Conservation (phyloP, 2,113 vertebrate species). For the Corythoichthys haematopterus region DNA sequence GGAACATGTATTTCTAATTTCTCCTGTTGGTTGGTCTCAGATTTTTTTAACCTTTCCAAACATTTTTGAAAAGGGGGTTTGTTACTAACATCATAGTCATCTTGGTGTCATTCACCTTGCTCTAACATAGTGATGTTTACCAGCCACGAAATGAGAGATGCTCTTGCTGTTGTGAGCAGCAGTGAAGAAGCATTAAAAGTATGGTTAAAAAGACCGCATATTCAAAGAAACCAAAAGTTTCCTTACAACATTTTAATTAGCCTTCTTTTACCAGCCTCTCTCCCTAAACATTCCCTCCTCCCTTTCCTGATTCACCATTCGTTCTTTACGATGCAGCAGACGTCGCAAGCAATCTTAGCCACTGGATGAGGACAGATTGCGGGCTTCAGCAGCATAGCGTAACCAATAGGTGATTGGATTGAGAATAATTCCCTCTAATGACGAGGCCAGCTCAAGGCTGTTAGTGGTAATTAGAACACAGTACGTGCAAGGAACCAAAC, state of each 20-base stretch:
- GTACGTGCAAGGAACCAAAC: conserved; percentile 46
- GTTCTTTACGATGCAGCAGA: conserved; percentile 52
- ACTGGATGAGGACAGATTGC: conserved; percentile 57
- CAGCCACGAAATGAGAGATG: background rate
- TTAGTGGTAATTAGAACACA: conserved; percentile 70
- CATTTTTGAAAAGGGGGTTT: background rate
- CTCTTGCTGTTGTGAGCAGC: too few relatives aligned
- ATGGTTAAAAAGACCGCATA: background rate
- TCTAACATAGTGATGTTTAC: background rate
- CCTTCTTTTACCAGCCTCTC: background rate
- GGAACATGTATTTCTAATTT: background rate
- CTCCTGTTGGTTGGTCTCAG: background rate
- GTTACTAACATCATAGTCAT: background rate
- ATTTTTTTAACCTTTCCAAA: background rate
- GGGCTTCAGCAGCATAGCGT: conserved; percentile 48
- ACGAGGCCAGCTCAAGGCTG: conserved; percentile 66
- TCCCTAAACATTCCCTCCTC: background rate
- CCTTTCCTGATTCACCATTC: conserved; percentile 5
- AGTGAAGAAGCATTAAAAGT: background rate
- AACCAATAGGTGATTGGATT: conserved; percentile 66
- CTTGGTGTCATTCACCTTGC: too few relatives aligned
- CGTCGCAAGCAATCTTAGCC: conserved; percentile 49
- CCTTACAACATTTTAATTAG: background rate
- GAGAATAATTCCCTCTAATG: conserved; percentile 70
- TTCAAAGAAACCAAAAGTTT: conserved; percentile 3